Base-by-base conservation (phyloP, 2,797 vertebrate species). In the Cynopterus sphinx region DNA sequence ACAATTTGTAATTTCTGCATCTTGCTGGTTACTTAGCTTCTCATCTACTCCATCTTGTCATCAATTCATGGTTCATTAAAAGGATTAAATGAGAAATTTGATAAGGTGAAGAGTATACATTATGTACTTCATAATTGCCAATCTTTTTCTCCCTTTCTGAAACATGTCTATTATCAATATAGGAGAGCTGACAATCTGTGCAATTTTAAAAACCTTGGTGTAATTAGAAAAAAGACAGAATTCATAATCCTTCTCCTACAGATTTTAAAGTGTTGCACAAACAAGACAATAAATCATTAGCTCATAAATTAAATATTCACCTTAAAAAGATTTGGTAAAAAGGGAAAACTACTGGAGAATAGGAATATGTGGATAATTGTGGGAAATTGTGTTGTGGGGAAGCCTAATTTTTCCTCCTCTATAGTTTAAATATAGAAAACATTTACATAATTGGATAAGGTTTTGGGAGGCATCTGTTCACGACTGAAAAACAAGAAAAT, bases 101-200 rank as follows among this genome's bases (percentile, higher is more conserved):
- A 90, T 41, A 90, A 86, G 87, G 28, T 49, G 63, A 92, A 90
- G 2, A 36, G 1, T 9, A 73, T 26, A 24, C 0, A 51, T 9
- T 79, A 61, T 41, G 4, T 63, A 91, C 57, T 91, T 93, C 84
- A 77, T 77, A 86, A 90, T n/a, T 70, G 16, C 79, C 36, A 96
- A 43, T 36, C 82, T 65, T 49, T 83, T 84, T 57, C 3, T 4
- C 8, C 33, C 6, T 55, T 91, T 57, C 21, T 91, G 22, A 82
- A 96, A 93, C 33, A 68, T 15, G 19, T 55, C 22, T 2, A 49
- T 65, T 84, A 61, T 31, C 21, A 49, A 31, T 33, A 92, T 9
- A 59, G 51, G n/a, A 78, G 11, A 41, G 4, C 16, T n/a, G 21
- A 36, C 24, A 26, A 7, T 73, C 17, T 1, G 31, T 55, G 24